A percentile compares a stretch with the other conserved stretches of the same genome.
These are phyloP conservation scores for Cremastinae sp. DNA, from an alignment of 2,888 invertebrate genomes.

Conservation along the genomic window DNA sequence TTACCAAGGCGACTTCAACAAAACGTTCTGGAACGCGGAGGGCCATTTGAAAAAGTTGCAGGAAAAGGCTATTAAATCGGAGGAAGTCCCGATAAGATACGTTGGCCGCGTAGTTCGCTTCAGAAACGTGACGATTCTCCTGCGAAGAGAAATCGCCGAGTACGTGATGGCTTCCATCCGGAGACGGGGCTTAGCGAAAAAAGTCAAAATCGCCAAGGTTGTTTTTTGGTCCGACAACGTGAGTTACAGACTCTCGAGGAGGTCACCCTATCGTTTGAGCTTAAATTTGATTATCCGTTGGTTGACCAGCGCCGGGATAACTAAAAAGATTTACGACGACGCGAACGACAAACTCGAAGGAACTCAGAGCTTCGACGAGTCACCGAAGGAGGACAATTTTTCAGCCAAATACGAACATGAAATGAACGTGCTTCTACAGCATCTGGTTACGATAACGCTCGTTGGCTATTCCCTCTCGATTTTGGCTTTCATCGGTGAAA, in stretches of 20 bases:
- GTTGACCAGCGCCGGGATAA: slow-evolving; percentile 25
- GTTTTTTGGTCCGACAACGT: slow-evolving; percentile 45
- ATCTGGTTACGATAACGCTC: slow-evolving; percentile 5
- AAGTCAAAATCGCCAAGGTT: slow-evolving; percentile 24
- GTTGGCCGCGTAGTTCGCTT: not conserved
- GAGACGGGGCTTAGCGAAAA: not conserved
- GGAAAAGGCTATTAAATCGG: slow-evolving; percentile 16
- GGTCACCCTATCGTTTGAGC: slow-evolving; percentile 48
- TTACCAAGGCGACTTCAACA: slow-evolving; percentile 7
- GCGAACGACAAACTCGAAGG: slow-evolving; percentile 2
- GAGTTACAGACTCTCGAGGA: slow-evolving; percentile 28
- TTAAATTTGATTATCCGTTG: slow-evolving; percentile 34
- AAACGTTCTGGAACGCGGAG: slow-evolving; percentile 38
- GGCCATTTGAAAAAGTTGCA: slow-evolving; percentile 17
- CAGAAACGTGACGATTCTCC: slow-evolving; percentile 43
- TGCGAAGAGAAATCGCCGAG: slow-evolving; percentile 21
- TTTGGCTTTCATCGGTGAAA: slow-evolving; percentile 32
- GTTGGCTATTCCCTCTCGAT: slow-evolving; percentile 23
- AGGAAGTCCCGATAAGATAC: slow-evolving; percentile 1
- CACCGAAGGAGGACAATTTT: not conserved
- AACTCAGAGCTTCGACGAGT: too few relatives aligned
- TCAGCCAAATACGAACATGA: not conserved
- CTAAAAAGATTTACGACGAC: not conserved
- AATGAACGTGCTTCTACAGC: slow-evolving; percentile 11
- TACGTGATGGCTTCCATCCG: too few relatives aligned